Evolutionary conservation across 1,140 invertebrate genomes (phyloP), one percentile per base, ranked within the genome.

Genomic region (Chironomus striatipennis): DNA sequence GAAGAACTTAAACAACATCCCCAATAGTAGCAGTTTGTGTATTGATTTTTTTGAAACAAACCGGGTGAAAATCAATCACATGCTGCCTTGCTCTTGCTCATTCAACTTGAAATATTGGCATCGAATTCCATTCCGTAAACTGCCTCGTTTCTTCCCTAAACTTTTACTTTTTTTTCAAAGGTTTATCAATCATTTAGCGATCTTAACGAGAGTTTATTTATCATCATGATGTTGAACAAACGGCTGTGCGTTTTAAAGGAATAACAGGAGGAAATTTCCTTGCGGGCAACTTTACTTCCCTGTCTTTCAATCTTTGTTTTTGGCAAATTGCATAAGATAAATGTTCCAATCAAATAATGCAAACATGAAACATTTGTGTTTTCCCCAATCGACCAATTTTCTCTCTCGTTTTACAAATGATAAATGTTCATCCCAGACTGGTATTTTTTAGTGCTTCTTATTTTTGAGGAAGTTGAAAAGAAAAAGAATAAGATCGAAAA

Each of bases 241-340:
- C 2, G 9, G 1, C 2, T 12, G 17, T 70, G 65, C 17, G 65
- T 20, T 20, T 70, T n/a, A 57, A 57, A 57, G 47, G n/a, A 57
- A 57, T 12, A n/a, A n/a, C 12, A n/a, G 12, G 47, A 57, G 12
- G 47, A 57, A 57, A 57, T n/a, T n/a, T 12, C n/a, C 47, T 57
- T 57, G 47, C 47, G 47, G 47, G 47, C 47, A 57, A 57, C n/a
- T 57, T 57, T 57, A 12, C 47, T n/a, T 57, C 12, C 12, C 12
- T 57, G 47, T 57, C 24, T 34, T 34, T 34, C 24, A 34, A 34
- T 34, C 24, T 34, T 34, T 34, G 8, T 57, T 57, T 57, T 5
- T 18, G 65, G 65, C 65, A 70, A 70, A 70, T 70, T 70, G 65
- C 65, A 70, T 70, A 70, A 70, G 65, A 70, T 21, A 70, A 70